Evolutionary conservation across 2,888 invertebrate species (phyloP).

Genomic region (Parnassius mnemosyne): DNA sequence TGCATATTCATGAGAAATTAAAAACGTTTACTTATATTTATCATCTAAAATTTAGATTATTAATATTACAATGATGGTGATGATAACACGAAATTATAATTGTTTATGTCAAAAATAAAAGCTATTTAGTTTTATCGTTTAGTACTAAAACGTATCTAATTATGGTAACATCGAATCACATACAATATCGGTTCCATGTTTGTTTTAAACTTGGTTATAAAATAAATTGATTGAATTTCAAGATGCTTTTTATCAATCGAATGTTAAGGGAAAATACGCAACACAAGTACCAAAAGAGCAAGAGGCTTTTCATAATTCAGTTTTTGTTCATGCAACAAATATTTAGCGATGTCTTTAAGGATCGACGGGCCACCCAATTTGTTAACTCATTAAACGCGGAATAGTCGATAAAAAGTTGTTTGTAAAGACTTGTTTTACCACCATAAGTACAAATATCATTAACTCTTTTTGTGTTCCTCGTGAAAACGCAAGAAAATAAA

Average conservation of each 20-base stretch:
- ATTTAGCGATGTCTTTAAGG: slow-evolving; percentile 13
- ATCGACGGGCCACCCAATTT: slow-evolving; percentile 18
- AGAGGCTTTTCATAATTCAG: background rate
- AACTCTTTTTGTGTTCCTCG: too few relatives aligned
- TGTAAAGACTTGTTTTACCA: slow-evolving; percentile 4
- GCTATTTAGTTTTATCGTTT: background rate
- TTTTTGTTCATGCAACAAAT: slow-evolving; percentile 14
- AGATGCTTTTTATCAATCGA: background rate
- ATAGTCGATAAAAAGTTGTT: background rate
- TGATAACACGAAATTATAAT: background rate
- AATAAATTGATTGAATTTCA: slow-evolving; percentile 8
- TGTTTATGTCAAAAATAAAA: background rate
- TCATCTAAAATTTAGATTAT: too few relatives aligned
- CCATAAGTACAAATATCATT: background rate
- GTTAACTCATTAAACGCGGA: slow-evolving; percentile 8
- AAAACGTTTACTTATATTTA: too few relatives aligned
- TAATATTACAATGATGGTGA: background rate
- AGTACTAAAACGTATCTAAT: too few relatives aligned
- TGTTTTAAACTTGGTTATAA: background rate
- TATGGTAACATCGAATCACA: slow-evolving; percentile 1
- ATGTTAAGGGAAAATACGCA: background rate
- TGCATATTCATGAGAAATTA: too few relatives aligned
- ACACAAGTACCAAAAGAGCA: background rate
- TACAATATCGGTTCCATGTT: background rate
- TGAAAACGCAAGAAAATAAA: too few relatives aligned